These are phyloP conservation scores for Chrysolina haemoptera DNA, from an alignment of 2,888 invertebrate genomes.

Conservation along the genomic window DNA sequence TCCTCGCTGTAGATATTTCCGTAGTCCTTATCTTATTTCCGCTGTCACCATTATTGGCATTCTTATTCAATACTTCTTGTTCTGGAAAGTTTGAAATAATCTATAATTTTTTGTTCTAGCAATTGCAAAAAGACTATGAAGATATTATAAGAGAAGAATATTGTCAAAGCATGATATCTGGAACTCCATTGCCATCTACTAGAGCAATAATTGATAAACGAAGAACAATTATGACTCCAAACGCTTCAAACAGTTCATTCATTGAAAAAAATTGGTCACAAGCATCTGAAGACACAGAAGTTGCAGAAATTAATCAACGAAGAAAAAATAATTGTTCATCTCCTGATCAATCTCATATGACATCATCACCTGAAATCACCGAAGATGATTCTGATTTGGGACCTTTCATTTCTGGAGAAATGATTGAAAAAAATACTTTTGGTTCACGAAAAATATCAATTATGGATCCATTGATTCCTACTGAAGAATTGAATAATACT, in stretches of 20 bases:
- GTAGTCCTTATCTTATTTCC: too few species aligned
- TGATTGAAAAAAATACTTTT: neutral
- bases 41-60: too few species aligned
- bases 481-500: slow-evolving; percentile 9
- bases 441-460: neutral
- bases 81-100: too few species aligned
- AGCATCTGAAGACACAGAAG: slow-evolving; percentile 40
- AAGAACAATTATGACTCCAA: slow-evolving; percentile 37
- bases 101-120: slow-evolving; percentile 51
- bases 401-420: slow-evolving; percentile 39
- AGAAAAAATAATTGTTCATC: slow-evolving; percentile 7
- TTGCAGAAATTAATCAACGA: slow-evolving; percentile 31
- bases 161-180: slow-evolving; percentile 50
- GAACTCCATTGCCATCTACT: slow-evolving; percentile 54
- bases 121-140: slow-evolving; percentile 65
- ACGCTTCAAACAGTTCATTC: slow-evolving; percentile 4
- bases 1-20: too few species aligned
- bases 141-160: slow-evolving; percentile 63
- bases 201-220: slow-evolving; percentile 51
- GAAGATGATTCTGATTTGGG: slow-evolving; percentile 53
- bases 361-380: slow-evolving; percentile 43
- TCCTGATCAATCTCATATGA: neutral
- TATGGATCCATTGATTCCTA: neutral
- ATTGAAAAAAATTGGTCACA: slow-evolving; percentile 15
- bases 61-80: too few species aligned